phyloP scores from a whole-genome alignment of 2,888 invertebrate genomes.

The Drosophila kuntzei region DNA sequence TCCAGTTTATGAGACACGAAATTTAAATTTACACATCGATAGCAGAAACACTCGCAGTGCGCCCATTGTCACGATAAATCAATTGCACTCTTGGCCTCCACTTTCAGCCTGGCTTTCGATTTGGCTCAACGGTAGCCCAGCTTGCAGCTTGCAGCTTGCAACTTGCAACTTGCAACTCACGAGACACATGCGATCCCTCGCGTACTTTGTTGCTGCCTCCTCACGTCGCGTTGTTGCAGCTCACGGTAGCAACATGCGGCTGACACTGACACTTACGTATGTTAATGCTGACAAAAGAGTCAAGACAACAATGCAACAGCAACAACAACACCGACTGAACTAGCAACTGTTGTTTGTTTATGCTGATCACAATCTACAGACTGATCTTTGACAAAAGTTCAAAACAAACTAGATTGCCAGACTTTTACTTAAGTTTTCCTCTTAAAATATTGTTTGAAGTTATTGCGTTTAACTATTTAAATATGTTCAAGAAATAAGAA shows the following conservation, averaged over 20 bases:
- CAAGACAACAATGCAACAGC: slow-evolving; percentile 47
- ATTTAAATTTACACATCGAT: slow-evolving; percentile 76
- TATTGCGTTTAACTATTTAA: too few species aligned
- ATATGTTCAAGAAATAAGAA: too few species aligned
- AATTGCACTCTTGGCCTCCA: slow-evolving; percentile 76
- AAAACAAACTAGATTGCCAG: slow-evolving; percentile 1
- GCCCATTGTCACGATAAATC: slow-evolving; percentile 82
- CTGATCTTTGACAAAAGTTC: slow-evolving; percentile 19
- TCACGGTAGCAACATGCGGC: slow-evolving; percentile 76
- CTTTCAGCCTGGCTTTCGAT: slow-evolving; percentile 27
- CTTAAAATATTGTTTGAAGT: neutral
- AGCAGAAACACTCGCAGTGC: slow-evolving; percentile 50
- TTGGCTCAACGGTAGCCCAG: slow-evolving; percentile 34
- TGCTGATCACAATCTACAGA: slow-evolving; percentile 22
- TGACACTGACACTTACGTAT: slow-evolving; percentile 84
- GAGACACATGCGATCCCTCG: slow-evolving; percentile 39
- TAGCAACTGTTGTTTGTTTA: slow-evolving; percentile 10
- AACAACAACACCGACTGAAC: slow-evolving; percentile 20
- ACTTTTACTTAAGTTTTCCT: neutral
- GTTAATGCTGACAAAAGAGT: slow-evolving; percentile 83
- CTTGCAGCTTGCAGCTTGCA: slow-evolving; percentile 2
- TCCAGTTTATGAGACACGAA: slow-evolving; percentile 75
- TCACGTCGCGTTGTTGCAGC: slow-evolving; percentile 12
- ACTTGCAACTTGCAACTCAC: slow-evolving; percentile 8
- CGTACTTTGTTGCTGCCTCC: slow-evolving; percentile 29